Percentiles rank a stretch among this genome's conserved stretches.
Evolutionary conservation across 2,797 vertebrate species (phyloP).

Genomic region (Nyctibius grandis): DNA sequence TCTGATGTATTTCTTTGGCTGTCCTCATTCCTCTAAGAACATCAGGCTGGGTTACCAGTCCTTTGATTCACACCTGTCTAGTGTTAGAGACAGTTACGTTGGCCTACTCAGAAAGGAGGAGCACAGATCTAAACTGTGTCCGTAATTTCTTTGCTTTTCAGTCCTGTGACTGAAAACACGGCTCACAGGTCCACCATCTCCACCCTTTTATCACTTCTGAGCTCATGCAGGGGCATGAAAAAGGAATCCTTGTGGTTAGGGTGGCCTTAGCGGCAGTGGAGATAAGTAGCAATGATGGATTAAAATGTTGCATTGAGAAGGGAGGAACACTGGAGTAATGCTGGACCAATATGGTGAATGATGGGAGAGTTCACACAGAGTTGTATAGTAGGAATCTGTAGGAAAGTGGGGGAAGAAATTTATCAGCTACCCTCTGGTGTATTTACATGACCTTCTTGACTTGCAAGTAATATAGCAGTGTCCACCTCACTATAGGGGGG

Average conservation of each 20-base stretch:
- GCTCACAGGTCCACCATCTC: neutral
- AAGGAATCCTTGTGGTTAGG: neutral
- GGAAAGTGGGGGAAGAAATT: neutral
- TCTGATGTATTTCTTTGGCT: neutral
- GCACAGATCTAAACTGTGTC: neutral
- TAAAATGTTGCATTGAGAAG: neutral
- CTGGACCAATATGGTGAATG: neutral
- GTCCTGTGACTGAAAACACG: neutral
- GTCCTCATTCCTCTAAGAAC: neutral
- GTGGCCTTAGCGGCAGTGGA: neutral
- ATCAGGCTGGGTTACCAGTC: neutral
- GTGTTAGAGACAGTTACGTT: neutral
- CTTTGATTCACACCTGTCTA: neutral
- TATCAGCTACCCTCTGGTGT: neutral
- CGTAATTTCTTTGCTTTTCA: neutral
- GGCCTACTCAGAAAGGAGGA: neutral
- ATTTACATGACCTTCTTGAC: neutral
- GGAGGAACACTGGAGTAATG: neutral
- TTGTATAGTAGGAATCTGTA: neutral
- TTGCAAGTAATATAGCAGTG: neutral
- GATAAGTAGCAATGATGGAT: neutral
- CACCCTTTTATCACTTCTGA: neutral
- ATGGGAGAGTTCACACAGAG: neutral
- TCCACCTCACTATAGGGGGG: rapidly evolving
- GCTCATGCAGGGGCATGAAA: neutral